phyloP scores from a whole-genome alignment of 2,888 invertebrate species.

The Steromphala cineraria region DNA sequence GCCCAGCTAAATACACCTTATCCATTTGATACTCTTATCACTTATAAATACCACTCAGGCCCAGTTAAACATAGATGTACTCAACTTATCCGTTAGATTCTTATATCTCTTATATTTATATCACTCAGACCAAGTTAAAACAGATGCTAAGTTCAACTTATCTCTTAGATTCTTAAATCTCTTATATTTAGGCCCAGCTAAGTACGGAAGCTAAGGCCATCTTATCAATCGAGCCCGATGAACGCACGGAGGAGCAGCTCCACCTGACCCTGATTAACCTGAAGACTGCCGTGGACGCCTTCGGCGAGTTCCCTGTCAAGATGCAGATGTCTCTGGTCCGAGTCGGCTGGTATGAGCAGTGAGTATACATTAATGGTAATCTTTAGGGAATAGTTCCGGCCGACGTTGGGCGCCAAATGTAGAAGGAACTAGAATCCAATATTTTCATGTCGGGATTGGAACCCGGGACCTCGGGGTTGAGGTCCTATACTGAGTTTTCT shows the following conservation, averaged over 20 bases:
- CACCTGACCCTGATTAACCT: constrained; percentile 64
- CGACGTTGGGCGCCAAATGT: no score
- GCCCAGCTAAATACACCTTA: constrained; percentile 58
- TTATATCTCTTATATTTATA: no score
- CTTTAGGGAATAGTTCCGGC: no score
- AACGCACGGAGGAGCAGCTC: constrained; percentile 67
- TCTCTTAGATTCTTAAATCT: no score
- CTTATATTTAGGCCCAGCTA: constrained; percentile 64
- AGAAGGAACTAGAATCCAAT: no score
- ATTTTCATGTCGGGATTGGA: no score
- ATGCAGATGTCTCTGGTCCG: constrained; percentile 70
- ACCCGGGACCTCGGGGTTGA: no score
- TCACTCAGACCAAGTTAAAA: no score
- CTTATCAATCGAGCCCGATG: constrained; percentile 59
- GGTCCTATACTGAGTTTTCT: no score
- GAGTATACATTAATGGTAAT: no score
- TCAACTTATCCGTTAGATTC: neutral
- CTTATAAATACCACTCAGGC: no score
- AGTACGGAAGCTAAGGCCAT: constrained; percentile 68
- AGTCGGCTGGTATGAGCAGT: constrained; percentile 73
- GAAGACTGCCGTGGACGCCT: constrained; percentile 68
- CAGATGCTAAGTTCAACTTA: neutral
- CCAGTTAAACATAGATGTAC: neutral
- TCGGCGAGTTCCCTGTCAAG: constrained; percentile 72
- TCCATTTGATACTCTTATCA: no score